Conservation (phyloP, 1,140 invertebrate species). For the Oscheius sp. region DNA sequence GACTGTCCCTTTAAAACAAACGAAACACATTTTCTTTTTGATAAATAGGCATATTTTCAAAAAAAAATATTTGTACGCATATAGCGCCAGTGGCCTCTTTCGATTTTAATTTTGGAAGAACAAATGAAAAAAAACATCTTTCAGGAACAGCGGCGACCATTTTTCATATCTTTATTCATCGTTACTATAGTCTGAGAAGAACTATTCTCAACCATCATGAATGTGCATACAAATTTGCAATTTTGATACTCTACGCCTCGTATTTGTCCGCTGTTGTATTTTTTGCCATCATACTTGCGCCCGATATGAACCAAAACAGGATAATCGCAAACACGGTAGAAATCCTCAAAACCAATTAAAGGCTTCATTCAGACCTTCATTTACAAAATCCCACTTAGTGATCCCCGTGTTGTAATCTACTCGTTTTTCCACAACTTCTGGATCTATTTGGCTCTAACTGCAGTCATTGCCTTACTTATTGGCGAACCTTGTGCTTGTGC, state of each 20-base stretch:
- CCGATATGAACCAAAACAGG: background rate
- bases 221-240: background rate
- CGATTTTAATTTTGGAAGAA: too few species aligned
- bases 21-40: too few species aligned
- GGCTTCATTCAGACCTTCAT: background rate
- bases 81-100: too few species aligned
- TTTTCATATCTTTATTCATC: background rate
- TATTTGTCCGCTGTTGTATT: background rate
- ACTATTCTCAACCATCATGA: background rate
- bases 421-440: too few species aligned
- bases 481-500: too few species aligned
- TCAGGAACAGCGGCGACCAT: background rate
- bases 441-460: too few species aligned
- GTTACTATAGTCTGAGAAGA: background rate
- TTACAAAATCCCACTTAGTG: too few species aligned
- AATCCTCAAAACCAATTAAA: background rate
- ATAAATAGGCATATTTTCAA: too few species aligned
- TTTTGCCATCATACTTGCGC: background rate
- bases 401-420: too few species aligned
- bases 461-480: too few species aligned
- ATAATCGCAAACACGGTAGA: background rate
- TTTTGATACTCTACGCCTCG: background rate
- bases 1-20: too few species aligned
- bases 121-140: background rate
- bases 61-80: too few species aligned